Evolutionary conservation across 2,888 invertebrate species (phyloP).

Genomic region (Drosophila tripunctata): DNA sequence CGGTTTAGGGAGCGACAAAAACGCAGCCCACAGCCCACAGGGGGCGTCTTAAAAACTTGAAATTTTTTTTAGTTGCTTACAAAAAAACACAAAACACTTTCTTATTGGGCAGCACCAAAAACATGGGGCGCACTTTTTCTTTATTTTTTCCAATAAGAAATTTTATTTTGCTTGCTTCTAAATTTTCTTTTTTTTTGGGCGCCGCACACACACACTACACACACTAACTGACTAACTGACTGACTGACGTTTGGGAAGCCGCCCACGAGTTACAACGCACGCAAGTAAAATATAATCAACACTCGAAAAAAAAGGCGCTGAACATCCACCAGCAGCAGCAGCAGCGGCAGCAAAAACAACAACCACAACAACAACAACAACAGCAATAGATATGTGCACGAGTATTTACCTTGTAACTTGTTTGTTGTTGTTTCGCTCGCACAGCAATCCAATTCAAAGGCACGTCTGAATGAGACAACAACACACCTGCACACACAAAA

Average conservation of each 20-base stretch:
- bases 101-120: constrained; percentile 58
- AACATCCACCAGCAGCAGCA: constrained; percentile 72
- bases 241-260: constrained; percentile 47
- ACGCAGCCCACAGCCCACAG: constrained; percentile 39
- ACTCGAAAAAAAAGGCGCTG: constrained; percentile 76
- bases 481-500: constrained; percentile 46
- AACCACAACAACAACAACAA: constrained; percentile 55
- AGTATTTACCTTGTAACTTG: constrained; percentile 78
- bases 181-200: constrained; percentile 11
- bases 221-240: too few relatives aligned
- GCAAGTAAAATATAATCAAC: constrained; percentile 76
- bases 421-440: constrained; percentile 79
- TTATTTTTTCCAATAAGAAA: constrained; percentile 19
- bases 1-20: constrained; percentile 69
- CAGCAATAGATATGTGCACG: constrained; percentile 58
- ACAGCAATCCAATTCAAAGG: constrained; percentile 59
- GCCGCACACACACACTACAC: too few relatives aligned
- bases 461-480: constrained; percentile 66
- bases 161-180: neutral
- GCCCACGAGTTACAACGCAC: constrained; percentile 75
- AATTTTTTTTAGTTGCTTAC: constrained; percentile 43
- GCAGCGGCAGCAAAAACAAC: constrained; percentile 56
- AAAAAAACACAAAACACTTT: constrained; percentile 32
- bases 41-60: constrained; percentile 34
- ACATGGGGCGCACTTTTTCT: constrained; percentile 27